Conservation (phyloP, 2,113 vertebrate species). For the Turnix velox region DNA sequence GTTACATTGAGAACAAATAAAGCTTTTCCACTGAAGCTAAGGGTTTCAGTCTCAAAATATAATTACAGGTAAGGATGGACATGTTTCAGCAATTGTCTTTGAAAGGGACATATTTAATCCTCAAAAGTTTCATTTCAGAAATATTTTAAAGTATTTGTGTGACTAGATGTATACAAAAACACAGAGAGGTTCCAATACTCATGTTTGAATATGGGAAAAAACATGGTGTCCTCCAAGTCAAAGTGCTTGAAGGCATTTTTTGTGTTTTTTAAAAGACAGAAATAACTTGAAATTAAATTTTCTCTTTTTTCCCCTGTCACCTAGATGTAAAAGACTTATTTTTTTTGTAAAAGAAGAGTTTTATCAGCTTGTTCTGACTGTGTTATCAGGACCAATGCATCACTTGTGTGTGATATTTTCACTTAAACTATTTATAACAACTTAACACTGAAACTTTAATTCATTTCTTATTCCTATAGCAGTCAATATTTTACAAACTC, state of each 20-base stretch:
- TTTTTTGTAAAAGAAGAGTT: neutral
- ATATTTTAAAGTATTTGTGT: neutral
- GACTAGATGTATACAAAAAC: neutral
- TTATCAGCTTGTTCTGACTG: neutral
- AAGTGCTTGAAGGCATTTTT: neutral
- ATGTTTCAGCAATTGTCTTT: neutral
- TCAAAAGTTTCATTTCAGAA: neutral
- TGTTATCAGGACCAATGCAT: neutral
- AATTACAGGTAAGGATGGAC: neutral
- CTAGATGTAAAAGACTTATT: neutral
- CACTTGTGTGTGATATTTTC: neutral
- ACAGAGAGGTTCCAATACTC: neutral
- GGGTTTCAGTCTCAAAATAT: neutral
- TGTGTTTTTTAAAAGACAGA: neutral
- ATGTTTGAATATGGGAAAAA: neutral
- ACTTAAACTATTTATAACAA: neutral
- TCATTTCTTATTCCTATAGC: neutral
- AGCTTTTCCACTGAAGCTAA: neutral
- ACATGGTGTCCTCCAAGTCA: neutral
- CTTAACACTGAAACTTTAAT: neutral
- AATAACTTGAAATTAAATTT: neutral
- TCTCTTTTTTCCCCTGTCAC: neutral
- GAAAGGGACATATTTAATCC: neutral
- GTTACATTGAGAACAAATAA: neutral
- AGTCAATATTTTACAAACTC: neutral